Base-by-base conservation (phyloP, 2,113 vertebrate species). In the Tychaedon coryphoeus region DNA sequence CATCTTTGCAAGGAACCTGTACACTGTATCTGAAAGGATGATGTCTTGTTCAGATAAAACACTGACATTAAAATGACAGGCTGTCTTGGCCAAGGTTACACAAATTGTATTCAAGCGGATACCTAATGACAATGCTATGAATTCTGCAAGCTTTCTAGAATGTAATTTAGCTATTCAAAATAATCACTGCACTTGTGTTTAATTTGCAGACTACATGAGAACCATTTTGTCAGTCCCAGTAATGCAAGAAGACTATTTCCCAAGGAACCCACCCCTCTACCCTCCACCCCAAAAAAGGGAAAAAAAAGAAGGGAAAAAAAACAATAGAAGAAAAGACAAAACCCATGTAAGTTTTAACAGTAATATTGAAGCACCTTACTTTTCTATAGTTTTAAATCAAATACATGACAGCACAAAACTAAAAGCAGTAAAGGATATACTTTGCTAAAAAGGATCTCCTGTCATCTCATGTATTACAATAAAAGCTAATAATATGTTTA, bases 71-170 rank as follows among this genome's bases (percentile, higher is more conserved):
- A 98, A 98, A 98, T 99, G 99, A 99, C 98, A 98, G 98, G 98
- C 98, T 98, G 98, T 98, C 98, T 98, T 97, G 98, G 97, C 98
- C 98, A 99, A 99, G 99, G 99, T 99, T 99, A 99, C 98, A 98
- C 98, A 98, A 99, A 99, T 98, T 98, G 98, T 98, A 98, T 97
- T 98, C 97, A 97, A 98, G 98, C 98, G 98, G 97, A 98, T 97
- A 98, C 98, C 98, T 98, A 98, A 99, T 98, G 98, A 99, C 98
- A 98, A 98, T 97, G 97, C 98, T 98, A 98, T 98, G 98, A 99
- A 99, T 98, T 98, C 99, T 98, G 98, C 98, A 98, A 98, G 98
- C 97, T 98, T 98, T 98, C 98, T 98, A 98, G 98, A 99, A 98
- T 98, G 98, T 98, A 98, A 99, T 99, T 99, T 98, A 98, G 98